Base-by-base conservation (phyloP, 1,140 invertebrate genomes). In the Zaprionus tsacasi region DNA sequence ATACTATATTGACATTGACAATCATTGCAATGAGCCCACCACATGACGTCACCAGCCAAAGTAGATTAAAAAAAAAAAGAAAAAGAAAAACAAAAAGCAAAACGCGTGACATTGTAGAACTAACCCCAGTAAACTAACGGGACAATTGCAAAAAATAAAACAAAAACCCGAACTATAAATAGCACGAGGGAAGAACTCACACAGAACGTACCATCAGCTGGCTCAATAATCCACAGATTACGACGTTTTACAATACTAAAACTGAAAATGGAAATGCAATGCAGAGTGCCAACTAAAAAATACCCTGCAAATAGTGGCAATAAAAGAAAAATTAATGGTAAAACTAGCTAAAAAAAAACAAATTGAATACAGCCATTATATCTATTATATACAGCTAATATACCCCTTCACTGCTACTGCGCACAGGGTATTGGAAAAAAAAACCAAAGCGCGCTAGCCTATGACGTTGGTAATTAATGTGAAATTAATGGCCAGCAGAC, bases 381-480 rank as follows among this genome's bases (percentile, higher is more conserved):
- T 54, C 6, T 48, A n/a, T 2, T 1, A 10, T 1, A 10, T 15
- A n/a, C 7, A 45, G n/a, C 17, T 11, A 11, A 50, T 11, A 38
- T 52, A 63, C 35, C 48, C 59, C 7, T 12, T 8, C 13, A 13
- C 30, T 10, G 8, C 36, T 30, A 15, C 25, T 7, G 40, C 3
- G 0, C 36, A 8, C 11, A 70, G 35, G 59, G 48, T 21, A 75
- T 30, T 8, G 27, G 21, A 2, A 21, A 25, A 57, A 74, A 60
- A 73, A 73, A 68, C n/a, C 64, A 77, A 74, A 64, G 75, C 59
- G 58, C 61, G 63, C 40, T 67, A 63, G 55, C 56, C 63, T 72
- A 40, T 67, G 35, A 61, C 74, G 65, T 48, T 74, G 25, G 65
- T 78, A 78, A 78, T 78, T 78, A 78, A 78, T 75, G 66, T 70